Base-by-base conservation (phyloP, 2,888 invertebrate species). In the Thera britannica region DNA sequence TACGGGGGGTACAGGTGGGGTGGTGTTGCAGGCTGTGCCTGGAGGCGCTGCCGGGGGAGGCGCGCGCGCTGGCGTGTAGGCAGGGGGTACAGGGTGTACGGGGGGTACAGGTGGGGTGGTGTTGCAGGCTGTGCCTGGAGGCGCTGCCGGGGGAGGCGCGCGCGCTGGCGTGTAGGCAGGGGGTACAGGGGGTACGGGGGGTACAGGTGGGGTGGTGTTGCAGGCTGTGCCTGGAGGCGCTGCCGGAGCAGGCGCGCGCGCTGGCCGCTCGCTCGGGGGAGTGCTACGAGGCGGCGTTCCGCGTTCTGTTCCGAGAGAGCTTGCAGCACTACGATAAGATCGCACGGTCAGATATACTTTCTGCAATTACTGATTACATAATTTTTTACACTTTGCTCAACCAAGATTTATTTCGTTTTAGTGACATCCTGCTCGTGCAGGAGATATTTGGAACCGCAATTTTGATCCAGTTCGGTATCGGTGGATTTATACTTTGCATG, bases 401-500 rank as follows among this genome's bases (percentile, higher is more conserved):
- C 49, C 12, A 8, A 5, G 0, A 36, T 11, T 51, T 62, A 12
- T 46, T 55, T 12, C 9, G 8, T 67, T 52, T 3, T 78, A 92
- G 92, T 62, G 85, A 80, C 3, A 77, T 80, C 0, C 68, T 68
- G n/a, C 72, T 83, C 62, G 63, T 92, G 56, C 87, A 90, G 73
- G 83, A 87, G 6, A 85, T 89, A 7, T 93, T 92, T 67, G 90
- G 90, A 0, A 72, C 73, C 0, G 87, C 90, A 0, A 89, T 92
- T 41, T 72, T 93, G 52, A 77, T 92, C 34, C 92, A 93, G 75
- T 92, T 93, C 59, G 88, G 82, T 1, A 87, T 92, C 57, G 90
- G 93, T 0, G 91, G 92, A 2, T 92, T 92, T 88, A 92, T 93
- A 59, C 80, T 93, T 4, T 93, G 92, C 73, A 91, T 93, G 92